phyloP scores from a whole-genome alignment of 1,140 invertebrate genomes.

The Drosophila novamexicana region DNA sequence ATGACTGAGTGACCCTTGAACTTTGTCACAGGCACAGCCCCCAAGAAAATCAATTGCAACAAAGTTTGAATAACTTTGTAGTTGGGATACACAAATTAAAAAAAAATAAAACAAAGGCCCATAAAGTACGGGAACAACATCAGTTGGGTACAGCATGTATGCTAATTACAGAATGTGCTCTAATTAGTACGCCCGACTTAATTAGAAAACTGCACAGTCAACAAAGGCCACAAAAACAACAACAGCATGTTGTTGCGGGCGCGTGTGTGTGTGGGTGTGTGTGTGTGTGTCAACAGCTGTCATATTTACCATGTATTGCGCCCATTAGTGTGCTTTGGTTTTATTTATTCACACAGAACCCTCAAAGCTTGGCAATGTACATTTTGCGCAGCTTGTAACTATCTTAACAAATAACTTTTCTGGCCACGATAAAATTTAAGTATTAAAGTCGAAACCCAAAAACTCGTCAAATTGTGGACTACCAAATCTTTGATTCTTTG shows the following conservation, averaged over 20 bases:
- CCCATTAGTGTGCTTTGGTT: slow-evolving; percentile 48
- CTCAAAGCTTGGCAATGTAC: background rate
- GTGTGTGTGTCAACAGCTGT: slow-evolving; percentile 57
- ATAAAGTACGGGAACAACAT: background rate
- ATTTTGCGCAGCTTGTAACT: background rate
- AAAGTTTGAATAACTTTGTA: slow-evolving; percentile 15
- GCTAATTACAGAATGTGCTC: slow-evolving; percentile 64
- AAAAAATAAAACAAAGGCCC: background rate
- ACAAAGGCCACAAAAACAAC: slow-evolving; percentile 46
- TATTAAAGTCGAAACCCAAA: background rate
- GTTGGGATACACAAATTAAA: background rate
- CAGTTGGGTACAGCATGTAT: slow-evolving; percentile 49
- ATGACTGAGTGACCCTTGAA: slow-evolving; percentile 43
- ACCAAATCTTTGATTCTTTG: background rate
- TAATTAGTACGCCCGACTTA: slow-evolving; percentile 70
- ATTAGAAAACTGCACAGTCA: slow-evolving; percentile 58
- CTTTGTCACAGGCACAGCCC: slow-evolving; percentile 14
- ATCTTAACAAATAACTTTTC: slow-evolving; percentile 4
- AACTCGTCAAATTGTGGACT: background rate
- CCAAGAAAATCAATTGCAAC: slow-evolving; percentile 56
- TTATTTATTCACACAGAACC: slow-evolving; percentile 28
- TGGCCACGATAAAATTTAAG: background rate
- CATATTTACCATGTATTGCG: slow-evolving; percentile 35
- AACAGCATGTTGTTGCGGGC: slow-evolving; percentile 10
- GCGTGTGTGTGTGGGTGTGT: slow-evolving; percentile 11